Evolutionary conservation across 1,140 invertebrate species (phyloP).

Genomic region (Aphaenogaster floridana): DNA sequence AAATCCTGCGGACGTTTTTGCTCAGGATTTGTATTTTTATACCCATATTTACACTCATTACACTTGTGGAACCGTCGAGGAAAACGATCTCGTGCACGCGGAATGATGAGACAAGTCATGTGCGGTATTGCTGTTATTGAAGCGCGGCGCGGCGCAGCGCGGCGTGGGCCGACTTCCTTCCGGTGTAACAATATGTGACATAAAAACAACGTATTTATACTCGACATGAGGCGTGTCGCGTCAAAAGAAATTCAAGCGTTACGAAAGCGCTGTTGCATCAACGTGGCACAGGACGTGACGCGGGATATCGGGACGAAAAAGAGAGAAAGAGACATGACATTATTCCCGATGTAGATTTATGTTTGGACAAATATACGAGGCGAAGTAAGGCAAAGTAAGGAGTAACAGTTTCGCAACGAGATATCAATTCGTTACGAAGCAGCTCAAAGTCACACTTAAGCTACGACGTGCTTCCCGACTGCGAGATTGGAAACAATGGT

Average conservation of each 20-base stretch:
- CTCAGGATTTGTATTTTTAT: not conserved
- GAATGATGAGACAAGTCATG: not conserved
- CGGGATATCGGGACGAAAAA: not conserved
- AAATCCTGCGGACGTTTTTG: too few relatives aligned
- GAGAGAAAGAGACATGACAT: not conserved
- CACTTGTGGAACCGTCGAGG: not conserved
- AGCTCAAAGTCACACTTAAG: not conserved
- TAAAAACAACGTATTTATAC: conserved; percentile 30
- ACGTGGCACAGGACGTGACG: not conserved
- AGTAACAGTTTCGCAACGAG: conserved; percentile 40
- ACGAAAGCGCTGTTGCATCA: conserved; percentile 14
- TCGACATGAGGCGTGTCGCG: not conserved
- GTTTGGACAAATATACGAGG: not conserved
- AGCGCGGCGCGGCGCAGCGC: not conserved
- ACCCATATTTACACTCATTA: not conserved
- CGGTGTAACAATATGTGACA: conserved; percentile 38
- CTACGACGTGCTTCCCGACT: not conserved
- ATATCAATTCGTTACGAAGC: conserved; percentile 34
- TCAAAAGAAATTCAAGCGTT: conserved; percentile 46
- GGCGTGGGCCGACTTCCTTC: conserved; percentile 38
- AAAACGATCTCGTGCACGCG: conserved; percentile 8
- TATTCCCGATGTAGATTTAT: conserved; percentile 37
- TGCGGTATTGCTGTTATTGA: conserved; percentile 32
- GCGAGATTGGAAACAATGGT: not conserved
- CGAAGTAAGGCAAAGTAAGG: not conserved